Evolutionary conservation across 2,113 vertebrate species (phyloP), one percentile per base, ranked within the genome.

Genomic region (Indri indri): DNA sequence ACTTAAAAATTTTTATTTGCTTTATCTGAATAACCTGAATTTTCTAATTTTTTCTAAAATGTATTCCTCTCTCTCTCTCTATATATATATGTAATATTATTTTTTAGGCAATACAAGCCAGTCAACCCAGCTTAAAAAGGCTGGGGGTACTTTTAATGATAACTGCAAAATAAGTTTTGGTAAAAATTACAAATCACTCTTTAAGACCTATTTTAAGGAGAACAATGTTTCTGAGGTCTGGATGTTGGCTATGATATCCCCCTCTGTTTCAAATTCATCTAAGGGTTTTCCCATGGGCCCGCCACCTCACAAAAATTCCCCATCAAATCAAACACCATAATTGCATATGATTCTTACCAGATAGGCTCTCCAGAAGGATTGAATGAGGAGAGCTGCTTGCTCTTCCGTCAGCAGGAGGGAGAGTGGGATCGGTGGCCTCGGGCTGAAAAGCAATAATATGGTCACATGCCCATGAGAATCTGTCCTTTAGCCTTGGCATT

Each of bases 311-410:
- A 90, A 4, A 27, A 91, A 98, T 85, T 94, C 88, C 96, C 90
- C 91, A 94, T 96, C 95, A 98, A 97, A 97, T 61, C 90, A 92
- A 94, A 97, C 82, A 42, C 27, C 37, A 4, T 17, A 93, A 95
- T 70, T 80, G 93, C 50, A 95, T 89, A 66, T 84, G 96, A 90
- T n/a, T 94, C 98, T 98, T 99, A 99, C 99, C 99, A 98, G 98
- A 97, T 99, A 99, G 97, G 99, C 99, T 97, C 99, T 99, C 99
- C 99, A 99, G 98, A 99, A 99, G 59, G 99, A 98, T 97, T 99
- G 99, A 91, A 99, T 99, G 82, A 98, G 71, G 57, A 98, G 65
- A 18, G 98, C 99, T 50, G 99, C 99, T 96, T 98, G 98, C 25
- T 99, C 98, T 81, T 99, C 99, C 5, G 98, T 99, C 22, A 99